Evolutionary conservation across 2,888 invertebrate genomes (phyloP).

Genomic region (Rhagonycha lutea): DNA sequence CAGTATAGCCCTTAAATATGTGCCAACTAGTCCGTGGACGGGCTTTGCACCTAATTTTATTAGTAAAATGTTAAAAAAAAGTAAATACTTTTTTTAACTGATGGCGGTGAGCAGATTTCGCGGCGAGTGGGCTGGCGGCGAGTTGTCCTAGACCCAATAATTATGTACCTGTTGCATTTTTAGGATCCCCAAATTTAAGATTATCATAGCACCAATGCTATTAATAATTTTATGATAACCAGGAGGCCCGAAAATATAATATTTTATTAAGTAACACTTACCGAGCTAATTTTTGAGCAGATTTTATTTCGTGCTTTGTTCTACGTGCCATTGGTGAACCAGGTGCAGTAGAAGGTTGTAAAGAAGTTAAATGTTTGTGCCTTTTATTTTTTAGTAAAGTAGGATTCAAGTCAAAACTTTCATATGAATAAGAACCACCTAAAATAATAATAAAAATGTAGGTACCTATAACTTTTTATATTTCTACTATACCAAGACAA

Average conservation of each 20-base stretch:
- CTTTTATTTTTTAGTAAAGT: conserved; percentile 57
- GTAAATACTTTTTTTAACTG: too few species aligned
- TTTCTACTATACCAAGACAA: background rate
- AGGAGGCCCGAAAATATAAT: background rate
- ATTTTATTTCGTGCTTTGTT: conserved; percentile 93
- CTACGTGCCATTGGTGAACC: conserved; percentile 91
- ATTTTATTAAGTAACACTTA: conserved; percentile 36
- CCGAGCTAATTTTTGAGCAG: conserved; percentile 81
- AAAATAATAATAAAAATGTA: conserved; percentile 21
- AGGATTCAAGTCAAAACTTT: conserved; percentile 66
- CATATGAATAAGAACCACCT: conserved; percentile 62
- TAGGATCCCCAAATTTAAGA: background rate
- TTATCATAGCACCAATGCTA: background rate
- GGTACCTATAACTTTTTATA: too few species aligned
- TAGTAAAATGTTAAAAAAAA: too few species aligned
- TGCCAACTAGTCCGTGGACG: too few species aligned
- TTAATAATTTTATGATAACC: background rate
- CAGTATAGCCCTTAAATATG: too few species aligned
- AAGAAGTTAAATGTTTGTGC: conserved; percentile 47
- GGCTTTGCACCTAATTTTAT: too few species aligned
- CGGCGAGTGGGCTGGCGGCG: too few species aligned
- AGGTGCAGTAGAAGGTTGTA: conserved; percentile 58
- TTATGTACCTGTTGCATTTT: background rate
- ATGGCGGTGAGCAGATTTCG: too few species aligned
- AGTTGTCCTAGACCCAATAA: too few species aligned